A percentile compares a stretch with the other conserved stretches of the same genome.
These are phyloP conservation scores for Drosophila suboccidentalis DNA, from an alignment of 2,888 invertebrate species.

Conservation along the genomic window DNA sequence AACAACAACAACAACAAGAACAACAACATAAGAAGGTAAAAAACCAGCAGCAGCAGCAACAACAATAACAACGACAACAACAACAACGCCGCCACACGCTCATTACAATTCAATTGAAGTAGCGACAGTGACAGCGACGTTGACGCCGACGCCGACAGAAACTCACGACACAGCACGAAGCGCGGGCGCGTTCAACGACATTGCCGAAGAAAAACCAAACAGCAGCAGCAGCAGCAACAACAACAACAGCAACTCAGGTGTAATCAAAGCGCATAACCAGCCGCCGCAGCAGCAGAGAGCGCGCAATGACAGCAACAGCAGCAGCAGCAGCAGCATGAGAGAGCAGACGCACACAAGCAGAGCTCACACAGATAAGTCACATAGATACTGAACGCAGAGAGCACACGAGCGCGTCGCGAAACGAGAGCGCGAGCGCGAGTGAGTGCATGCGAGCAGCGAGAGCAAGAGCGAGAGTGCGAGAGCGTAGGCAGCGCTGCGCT, in stretches of 20 bases:
- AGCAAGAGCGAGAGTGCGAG: conserved; percentile 7
- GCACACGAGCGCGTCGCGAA: conserved; percentile 1
- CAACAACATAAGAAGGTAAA: conserved; percentile 23
- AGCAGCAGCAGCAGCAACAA: conserved; percentile 62
- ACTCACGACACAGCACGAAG: conserved; percentile 42
- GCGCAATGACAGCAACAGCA: conserved; percentile 29
- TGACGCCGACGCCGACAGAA: conserved; percentile 26
- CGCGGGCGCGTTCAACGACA: conserved; percentile 74
- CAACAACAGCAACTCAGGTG: conserved; percentile 68
- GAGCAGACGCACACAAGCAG: conserved; percentile 36
- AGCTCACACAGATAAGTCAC: conserved; percentile 67
- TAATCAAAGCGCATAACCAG: conserved; percentile 75
- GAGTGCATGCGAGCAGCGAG: conserved; percentile 25
- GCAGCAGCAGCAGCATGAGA: conserved; percentile 49
- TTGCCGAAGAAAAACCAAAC: conserved; percentile 76
- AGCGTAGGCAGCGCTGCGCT: conserved; percentile 13
- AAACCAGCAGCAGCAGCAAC: conserved; percentile 28
- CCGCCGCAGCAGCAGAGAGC: conserved; percentile 54
- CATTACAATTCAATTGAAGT: no score
- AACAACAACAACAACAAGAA: conserved; percentile 40
- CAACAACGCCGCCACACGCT: no score
- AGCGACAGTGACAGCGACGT: conserved; percentile 40
- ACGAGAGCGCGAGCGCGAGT: conserved; percentile 16
- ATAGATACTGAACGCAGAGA: conserved; percentile 43
- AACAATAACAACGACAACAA: background rate